A percentile compares a stretch with the other conserved stretches of the same genome.
phyloP scores from a whole-genome alignment of 2,888 invertebrate genomes.

The Sinopyrophorus schimmeli region DNA sequence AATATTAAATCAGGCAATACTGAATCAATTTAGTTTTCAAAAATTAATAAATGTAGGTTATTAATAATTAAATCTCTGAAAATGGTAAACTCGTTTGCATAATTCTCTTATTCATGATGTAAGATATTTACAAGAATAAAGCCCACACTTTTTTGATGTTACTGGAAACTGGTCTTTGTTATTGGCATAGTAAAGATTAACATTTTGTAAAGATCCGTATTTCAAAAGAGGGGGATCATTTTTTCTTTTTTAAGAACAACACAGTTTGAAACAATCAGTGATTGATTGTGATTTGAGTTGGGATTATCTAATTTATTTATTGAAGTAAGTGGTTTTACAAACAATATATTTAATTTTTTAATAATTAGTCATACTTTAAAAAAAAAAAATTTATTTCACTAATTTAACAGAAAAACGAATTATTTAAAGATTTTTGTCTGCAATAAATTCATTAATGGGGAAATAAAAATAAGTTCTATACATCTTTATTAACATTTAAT shows the following conservation, averaged over 20 bases:
- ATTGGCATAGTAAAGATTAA: constrained; percentile 3
- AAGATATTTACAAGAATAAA: constrained; percentile 11
- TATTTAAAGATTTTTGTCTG: too few species aligned
- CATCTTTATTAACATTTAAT: too few species aligned
- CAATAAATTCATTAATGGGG: too few species aligned
- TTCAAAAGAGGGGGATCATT: constrained; percentile 11
- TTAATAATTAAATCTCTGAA: constrained; percentile 9
- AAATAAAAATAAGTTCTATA: too few species aligned
- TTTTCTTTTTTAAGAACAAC: constrained; percentile 4
- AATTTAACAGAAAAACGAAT: too few species aligned
- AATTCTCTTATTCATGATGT: constrained; percentile 10
- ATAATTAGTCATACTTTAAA: neutral
- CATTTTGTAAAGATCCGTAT: neutral
- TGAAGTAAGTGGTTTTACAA: too few species aligned
- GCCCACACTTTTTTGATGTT: constrained; percentile 8
- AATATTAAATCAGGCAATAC: too few species aligned
- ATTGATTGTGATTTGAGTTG: constrained; percentile 3
- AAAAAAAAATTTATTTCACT: neutral
- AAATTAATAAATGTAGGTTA: too few species aligned
- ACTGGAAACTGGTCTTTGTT: neutral
- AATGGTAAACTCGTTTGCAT: constrained; percentile 6
- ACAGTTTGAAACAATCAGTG: constrained; percentile 6
- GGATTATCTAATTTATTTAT: neutral
- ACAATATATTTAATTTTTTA: too few species aligned
- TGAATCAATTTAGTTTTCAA: too few species aligned